Evolutionary conservation across 2,113 vertebrate species (phyloP), one percentile per base, ranked within the genome.

Genomic region (Aphyosemion australe): DNA sequence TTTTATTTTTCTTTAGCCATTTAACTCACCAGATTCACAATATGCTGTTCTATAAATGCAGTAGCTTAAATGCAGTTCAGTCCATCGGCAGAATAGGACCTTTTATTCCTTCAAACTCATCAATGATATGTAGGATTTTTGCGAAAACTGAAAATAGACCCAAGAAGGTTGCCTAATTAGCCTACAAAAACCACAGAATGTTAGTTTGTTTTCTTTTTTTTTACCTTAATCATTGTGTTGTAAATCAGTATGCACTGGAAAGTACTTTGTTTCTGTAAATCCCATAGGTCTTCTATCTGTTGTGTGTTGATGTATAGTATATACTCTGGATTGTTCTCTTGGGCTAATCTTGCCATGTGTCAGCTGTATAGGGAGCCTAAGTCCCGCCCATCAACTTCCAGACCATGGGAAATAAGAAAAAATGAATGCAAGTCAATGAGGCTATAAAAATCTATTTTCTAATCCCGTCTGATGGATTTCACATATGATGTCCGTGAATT

Each of bases 191-290:
- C 64, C 63, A 67, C 65, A 72, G 65, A 80, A 62, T 54, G 59
- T 84, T 81, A 37, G 37, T 64, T 83, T 72, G 52, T 65, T 80
- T 75, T 87, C 37, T 61, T 68, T 66, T 34, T 49, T 78, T 80
- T 47, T 51, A 64, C 74, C 66, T 78, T 79, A 76, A 87, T 82
- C 68, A 74, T 78, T 86, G 63, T 86, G 81, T 90, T 88, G 74
- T 87, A 87, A 42, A 89, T 92, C 86, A 87, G 79, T 83, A 92
- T 94, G 92, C 93, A 94, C 93, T 94, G 93, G 93, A 94, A 92
- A 91, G 82, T 87, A 90, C 88, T 89, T 89, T 91, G 82, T 90
- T 74, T 78, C 77, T 85, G 78, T 89, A 85, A 89, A 87, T 91
- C 73, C 78, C 61, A 60, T 82, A 80, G 75, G 85, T 88, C 72